Conservation (phyloP, 1,140 invertebrate species). For the Eufriesea mexicana region DNA sequence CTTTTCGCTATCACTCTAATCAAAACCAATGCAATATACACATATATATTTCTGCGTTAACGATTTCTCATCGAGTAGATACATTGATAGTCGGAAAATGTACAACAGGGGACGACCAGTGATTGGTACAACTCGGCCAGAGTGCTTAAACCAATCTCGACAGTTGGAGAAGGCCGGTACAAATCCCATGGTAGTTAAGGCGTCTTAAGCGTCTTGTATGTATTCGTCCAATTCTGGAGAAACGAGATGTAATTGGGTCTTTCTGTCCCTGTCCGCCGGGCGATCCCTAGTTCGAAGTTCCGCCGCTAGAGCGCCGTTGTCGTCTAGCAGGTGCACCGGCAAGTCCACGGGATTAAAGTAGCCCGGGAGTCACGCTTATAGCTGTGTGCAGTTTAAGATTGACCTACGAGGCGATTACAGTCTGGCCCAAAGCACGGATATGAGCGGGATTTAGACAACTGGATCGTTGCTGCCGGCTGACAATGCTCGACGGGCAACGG, state of each 20-base stretch:
- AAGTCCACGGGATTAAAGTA: constrained; percentile 54
- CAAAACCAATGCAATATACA: too few relatives aligned
- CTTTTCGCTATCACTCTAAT: too few relatives aligned
- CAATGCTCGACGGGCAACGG: too few relatives aligned
- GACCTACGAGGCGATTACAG: constrained; percentile 45
- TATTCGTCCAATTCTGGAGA: constrained; percentile 63
- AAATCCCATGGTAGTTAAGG: constrained; percentile 65
- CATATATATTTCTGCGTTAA: background rate
- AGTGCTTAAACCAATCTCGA: constrained; percentile 60
- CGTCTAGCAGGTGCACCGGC: constrained; percentile 49
- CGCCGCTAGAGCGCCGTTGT: constrained; percentile 27
- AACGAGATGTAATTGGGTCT: constrained; percentile 70
- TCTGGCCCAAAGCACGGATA: background rate
- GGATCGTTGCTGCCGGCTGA: background rate
- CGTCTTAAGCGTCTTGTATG: constrained; percentile 65
- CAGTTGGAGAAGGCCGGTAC: constrained; percentile 52
- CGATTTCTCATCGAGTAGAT: background rate
- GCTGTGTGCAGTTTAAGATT: constrained; percentile 44
- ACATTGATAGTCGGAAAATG: background rate
- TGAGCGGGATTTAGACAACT: constrained; percentile 3
- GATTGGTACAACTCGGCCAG: constrained; percentile 42
- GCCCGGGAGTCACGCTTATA: constrained; percentile 51
- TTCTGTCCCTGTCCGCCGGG: constrained; percentile 16
- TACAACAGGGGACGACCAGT: background rate
- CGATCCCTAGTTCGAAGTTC: constrained; percentile 45